phyloP scores from a whole-genome alignment of 2,113 vertebrate genomes.

The Dicaeum eximium region DNA sequence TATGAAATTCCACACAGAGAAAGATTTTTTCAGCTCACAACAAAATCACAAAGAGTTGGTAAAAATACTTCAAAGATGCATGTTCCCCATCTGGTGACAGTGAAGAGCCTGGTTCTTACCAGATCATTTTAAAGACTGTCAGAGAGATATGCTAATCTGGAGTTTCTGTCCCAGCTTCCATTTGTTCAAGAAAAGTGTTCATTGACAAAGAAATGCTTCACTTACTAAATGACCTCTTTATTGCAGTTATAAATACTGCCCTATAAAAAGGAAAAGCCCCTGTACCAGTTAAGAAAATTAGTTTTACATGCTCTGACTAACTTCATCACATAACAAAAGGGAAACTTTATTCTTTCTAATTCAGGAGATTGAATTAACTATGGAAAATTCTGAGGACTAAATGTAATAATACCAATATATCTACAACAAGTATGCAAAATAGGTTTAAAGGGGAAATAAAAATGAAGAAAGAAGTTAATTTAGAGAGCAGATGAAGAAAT shows the following conservation, averaged over 20 bases:
- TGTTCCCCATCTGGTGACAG: background rate
- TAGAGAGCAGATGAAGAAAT: background rate
- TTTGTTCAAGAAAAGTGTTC: background rate
- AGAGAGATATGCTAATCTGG: background rate
- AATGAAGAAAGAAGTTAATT: background rate
- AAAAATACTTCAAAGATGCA: constrained; percentile 42
- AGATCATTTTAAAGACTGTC: background rate
- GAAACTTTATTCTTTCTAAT: constrained; percentile 8
- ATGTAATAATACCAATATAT: background rate
- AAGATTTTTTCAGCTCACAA: background rate
- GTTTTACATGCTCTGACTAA: background rate
- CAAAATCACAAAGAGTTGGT: background rate
- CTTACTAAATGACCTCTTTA: constrained; percentile 15
- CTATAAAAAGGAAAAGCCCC: constrained; percentile 20
- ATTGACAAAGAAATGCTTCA: background rate
- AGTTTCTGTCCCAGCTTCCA: background rate
- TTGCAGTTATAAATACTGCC: constrained; percentile 28
- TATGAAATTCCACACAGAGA: background rate
- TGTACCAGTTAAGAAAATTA: background rate
- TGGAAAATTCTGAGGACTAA: background rate
- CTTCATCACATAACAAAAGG: background rate
- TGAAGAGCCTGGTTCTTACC: background rate
- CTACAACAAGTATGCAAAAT: background rate
- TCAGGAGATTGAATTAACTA: background rate
- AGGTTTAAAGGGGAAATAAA: background rate